Evolutionary conservation across 2,888 invertebrate species (phyloP), one percentile per base, ranked within the genome.

Genomic region (Trissonchulus latispiculum): DNA sequence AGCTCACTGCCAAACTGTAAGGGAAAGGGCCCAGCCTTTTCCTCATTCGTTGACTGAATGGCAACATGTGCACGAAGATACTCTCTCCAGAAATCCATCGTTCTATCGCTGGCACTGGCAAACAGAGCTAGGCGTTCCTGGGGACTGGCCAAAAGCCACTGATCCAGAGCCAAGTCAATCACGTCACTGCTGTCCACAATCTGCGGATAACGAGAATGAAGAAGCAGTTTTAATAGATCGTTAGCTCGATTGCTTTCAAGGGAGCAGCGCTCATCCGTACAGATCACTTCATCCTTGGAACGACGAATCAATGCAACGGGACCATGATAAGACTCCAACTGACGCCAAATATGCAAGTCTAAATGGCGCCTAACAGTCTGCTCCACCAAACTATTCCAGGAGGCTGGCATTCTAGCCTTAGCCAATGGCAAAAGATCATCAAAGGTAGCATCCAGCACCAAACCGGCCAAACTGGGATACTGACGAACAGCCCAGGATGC

Each of bases 361-460:
- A 83, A 83, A 72, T 33, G 75, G 72, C 2, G 29, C 61, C 61
- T 67, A 70, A 48, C 32, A 28, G 36, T 70, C 15, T 29, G 59
- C 66, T 74, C 68, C n/a, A 73, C 35, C 31, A 48, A 3, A 8
- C 15, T 77, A 83, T 83, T 79, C 80, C 80, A 81, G 74, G 81
- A 88, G 0, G 85, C 80, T 0, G 96, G 95, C 95, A 97, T 95
- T 76, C 91, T 89, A 73, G 90, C 89, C 75, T 89, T 79, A 0
- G 97, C 97, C 76, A 99, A 86, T 23, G 95, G 92, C 70, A 94
- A 85, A 8, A 99, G 85, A 84, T 97, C 93, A 84, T 99, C 97
- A 84, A 99, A 99, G 0, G 95, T 93, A 15, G 97, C 97, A 86
- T 99, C 99, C 78, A 99, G 85, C 76, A 97, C 85, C 8, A 81